Base-by-base conservation (phyloP, 2,888 invertebrate species). In the Latheticus oryzae region DNA sequence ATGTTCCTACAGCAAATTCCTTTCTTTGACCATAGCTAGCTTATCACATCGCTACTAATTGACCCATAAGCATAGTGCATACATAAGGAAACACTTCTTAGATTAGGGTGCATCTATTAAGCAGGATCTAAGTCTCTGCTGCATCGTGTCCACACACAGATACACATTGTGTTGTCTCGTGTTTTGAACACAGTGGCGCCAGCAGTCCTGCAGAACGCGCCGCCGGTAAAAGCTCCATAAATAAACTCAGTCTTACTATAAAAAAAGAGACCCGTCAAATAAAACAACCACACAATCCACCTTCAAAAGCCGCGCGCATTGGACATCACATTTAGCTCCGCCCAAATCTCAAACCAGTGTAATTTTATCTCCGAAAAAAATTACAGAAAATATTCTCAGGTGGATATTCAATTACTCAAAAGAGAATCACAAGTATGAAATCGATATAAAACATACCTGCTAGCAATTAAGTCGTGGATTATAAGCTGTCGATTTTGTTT, bases 141-240 rank as follows among this genome's bases (percentile, higher is more conserved):
- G 23, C 11, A 21, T 48, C 30, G 42, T 32, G 51, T 57, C 57
- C 45, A 30, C 37, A 37, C 35, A 19, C 35, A 37, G 37, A 30
- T 40, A 42, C 42, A 26, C 21, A 40, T 30, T 47, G 45, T 9
- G 11, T 28, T 28, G 24, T 24, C n/a, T 24, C 12, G 11, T 13
- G 28, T 15, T 28, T 8, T 19, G 28, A 51, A 51, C 43, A 45
- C 37, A 62, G 67, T 72, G 75, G 75, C 75, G 75, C 75, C 75
- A 74, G 66, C 55, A 67, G 66, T 75, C 73, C 70, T 72, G 67
- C 66, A 69, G 65, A 64, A 63, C 68, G 63, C 65, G 66, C 70
- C 67, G 69, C 63, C 69, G 60, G 72, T 75, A 75, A 75, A 75
- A 73, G 74, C 69, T 64, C 68, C 72, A 75, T 75, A 75, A 75